Evolutionary conservation across 2,888 invertebrate species (phyloP).

Genomic region (Nesidiocoris tenuis): DNA sequence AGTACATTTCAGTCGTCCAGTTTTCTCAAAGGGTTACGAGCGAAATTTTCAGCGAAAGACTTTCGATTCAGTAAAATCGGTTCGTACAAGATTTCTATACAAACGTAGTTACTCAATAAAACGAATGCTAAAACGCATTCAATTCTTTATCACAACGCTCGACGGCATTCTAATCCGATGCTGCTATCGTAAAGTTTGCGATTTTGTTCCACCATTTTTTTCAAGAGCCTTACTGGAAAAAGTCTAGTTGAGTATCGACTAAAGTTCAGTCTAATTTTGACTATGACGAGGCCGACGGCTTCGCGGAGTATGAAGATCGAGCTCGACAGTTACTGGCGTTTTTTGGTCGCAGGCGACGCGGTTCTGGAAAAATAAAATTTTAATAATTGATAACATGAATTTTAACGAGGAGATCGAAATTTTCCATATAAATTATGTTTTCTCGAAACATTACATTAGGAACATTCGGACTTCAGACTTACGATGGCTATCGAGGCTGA

Average conservation of each 20-base stretch:
- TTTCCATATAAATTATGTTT: too few species aligned
- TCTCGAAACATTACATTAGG: too few species aligned
- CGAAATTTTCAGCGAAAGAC: too few species aligned
- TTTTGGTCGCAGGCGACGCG: constrained; percentile 8
- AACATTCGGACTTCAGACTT: too few species aligned
- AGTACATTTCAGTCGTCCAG: too few species aligned
- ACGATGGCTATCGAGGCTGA: constrained; percentile 58
- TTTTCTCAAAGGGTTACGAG: too few species aligned
- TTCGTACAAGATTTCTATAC: neutral
- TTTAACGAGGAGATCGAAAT: too few species aligned
- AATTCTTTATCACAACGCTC: constrained; percentile 28
- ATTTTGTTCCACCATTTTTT: too few species aligned
- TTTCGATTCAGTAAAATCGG: too few species aligned
- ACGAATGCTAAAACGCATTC: constrained; percentile 47
- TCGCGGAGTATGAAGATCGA: constrained; percentile 31
- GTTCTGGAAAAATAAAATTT: constrained; percentile 12
- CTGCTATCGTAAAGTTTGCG: too few species aligned
- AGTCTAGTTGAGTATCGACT: neutral
- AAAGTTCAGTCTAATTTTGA: constrained; percentile 29
- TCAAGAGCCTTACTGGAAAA: constrained; percentile 18
- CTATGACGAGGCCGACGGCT: constrained; percentile 24
- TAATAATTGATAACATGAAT: neutral
- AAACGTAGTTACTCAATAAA: neutral
- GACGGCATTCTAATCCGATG: too few species aligned
- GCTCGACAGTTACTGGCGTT: constrained; percentile 24